phyloP scores from a whole-genome alignment of 2,797 vertebrate genomes.

The Mycteria americana region DNA sequence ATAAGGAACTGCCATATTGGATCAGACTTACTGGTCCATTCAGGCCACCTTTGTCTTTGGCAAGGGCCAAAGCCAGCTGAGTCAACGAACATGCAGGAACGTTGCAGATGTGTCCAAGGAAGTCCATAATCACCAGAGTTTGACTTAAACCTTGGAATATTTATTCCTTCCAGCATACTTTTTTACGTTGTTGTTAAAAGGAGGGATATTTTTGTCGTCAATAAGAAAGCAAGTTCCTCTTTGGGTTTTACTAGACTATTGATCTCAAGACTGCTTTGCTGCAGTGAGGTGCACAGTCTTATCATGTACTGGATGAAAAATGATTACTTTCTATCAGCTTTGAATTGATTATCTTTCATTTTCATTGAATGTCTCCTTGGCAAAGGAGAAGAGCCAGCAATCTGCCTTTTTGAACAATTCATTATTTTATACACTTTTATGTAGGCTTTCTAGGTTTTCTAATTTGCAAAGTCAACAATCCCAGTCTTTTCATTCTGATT shows the following conservation, averaged over 20 bases:
- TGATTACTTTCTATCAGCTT: slow-evolving; percentile 58
- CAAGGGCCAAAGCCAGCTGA: background rate
- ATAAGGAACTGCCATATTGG: background rate
- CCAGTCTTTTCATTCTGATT: slow-evolving; percentile 33
- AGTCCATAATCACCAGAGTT: background rate
- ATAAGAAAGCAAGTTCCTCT: background rate
- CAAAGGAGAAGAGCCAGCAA: slow-evolving; percentile 36
- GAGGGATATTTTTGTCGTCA: background rate
- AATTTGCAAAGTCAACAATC: slow-evolving; percentile 55
- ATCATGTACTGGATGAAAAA: slow-evolving; percentile 44
- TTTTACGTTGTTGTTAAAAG: background rate
- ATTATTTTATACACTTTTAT: slow-evolving; percentile 48
- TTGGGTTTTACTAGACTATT: slow-evolving; percentile 24
- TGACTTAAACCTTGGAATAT: background rate
- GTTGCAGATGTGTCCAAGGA: background rate
- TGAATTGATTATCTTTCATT: slow-evolving; percentile 63
- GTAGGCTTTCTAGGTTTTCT: slow-evolving; percentile 29
- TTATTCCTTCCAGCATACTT: background rate
- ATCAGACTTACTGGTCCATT: background rate
- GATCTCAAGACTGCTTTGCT: slow-evolving; percentile 29
- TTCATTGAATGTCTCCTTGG: slow-evolving; percentile 54
- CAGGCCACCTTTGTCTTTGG: background rate
- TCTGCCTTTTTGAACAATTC: slow-evolving; percentile 31
- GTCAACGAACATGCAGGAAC: accelerated
- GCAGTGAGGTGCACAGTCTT: slow-evolving; percentile 15